These are phyloP conservation scores for Progne subis DNA, from an alignment of 2,113 vertebrate genomes.

Conservation along the genomic window DNA sequence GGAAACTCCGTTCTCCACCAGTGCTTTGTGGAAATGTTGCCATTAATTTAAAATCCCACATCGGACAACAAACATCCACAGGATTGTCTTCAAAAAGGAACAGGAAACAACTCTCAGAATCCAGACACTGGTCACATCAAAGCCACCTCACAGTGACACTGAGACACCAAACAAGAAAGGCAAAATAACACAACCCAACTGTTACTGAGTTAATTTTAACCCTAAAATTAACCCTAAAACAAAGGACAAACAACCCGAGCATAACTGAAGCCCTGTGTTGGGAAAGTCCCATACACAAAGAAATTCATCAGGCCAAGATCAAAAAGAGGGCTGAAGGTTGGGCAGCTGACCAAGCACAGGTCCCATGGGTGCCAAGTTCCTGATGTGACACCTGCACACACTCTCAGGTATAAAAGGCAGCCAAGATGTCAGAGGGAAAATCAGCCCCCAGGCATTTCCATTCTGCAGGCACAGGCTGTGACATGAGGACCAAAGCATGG, in stretches of 20 bases:
- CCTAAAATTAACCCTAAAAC: background rate
- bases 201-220: background rate
- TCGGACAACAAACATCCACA: accelerated
- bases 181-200: background rate
- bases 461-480: background rate
- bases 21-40: background rate
- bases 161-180: background rate
- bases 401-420: background rate
- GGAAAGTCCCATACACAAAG: background rate
- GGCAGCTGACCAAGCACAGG: background rate
- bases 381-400: background rate
- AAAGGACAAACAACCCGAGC: background rate
- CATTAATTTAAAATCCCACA: background rate
- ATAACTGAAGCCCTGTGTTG: background rate
- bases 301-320: background rate
- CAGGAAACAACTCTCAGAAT: background rate
- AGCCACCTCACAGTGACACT: background rate
- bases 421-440: background rate
- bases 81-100: background rate
- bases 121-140: background rate
- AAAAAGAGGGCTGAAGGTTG: background rate
- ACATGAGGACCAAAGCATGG: background rate
- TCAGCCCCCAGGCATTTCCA: background rate
- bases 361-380: background rate
- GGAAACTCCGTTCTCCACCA: background rate